These are phyloP conservation scores for Nicator chloris DNA, from an alignment of 2,113 vertebrate species.

Conservation along the genomic window DNA sequence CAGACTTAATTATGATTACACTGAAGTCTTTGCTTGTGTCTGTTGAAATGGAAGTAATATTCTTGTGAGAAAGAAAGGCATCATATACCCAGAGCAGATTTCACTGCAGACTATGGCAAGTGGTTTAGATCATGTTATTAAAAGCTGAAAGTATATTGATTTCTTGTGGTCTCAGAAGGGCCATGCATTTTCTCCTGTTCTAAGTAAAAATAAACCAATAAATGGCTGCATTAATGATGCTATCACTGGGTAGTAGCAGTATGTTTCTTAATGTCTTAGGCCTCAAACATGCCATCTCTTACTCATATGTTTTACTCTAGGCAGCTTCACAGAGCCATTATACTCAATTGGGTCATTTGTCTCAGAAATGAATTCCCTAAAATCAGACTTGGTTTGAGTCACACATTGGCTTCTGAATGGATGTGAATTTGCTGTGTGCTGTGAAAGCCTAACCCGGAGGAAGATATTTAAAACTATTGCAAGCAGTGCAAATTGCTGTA, in stretches of 20 bases:
- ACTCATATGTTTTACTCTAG: slow-evolving; percentile 43
- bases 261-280: background rate
- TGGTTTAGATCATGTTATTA: slow-evolving; percentile 34
- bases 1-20: slow-evolving; percentile 27
- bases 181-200: slow-evolving; percentile 21
- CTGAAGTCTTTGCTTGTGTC: slow-evolving; percentile 5
- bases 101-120: background rate
- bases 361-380: slow-evolving; percentile 29
- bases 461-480: slow-evolving; percentile 9
- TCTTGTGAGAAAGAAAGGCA: background rate
- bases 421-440: background rate
- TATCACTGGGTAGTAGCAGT: slow-evolving; percentile 16
- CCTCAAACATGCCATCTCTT: slow-evolving; percentile 24
- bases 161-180: slow-evolving; percentile 16
- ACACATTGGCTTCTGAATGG: background rate
- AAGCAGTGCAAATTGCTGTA: background rate
- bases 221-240: slow-evolving; percentile 25
- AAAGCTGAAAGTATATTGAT: slow-evolving; percentile 42
- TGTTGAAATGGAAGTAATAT: slow-evolving; percentile 10
- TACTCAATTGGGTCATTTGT: slow-evolving; percentile 46
- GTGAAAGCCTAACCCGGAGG: background rate
- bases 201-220: slow-evolving; percentile 43
- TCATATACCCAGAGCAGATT: background rate
- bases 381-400: slow-evolving; percentile 2
- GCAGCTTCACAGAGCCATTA: slow-evolving; percentile 21